phyloP scores from a whole-genome alignment of 2,113 vertebrate species.

The Mionectes macconnelli region DNA sequence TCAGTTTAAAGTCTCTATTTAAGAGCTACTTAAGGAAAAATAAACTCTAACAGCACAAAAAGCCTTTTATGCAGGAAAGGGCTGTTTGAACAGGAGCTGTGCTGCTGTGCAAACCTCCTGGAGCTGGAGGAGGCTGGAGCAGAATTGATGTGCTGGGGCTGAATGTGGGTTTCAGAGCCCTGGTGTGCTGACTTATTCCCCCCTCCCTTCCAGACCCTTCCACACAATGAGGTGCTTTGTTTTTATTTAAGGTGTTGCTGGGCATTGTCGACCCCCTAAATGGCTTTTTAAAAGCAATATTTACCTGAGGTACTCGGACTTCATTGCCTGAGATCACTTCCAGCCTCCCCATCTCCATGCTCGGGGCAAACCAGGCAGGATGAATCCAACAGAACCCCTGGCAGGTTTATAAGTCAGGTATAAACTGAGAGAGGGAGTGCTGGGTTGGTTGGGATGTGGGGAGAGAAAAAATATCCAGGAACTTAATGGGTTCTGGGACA shows the following conservation, averaged over 20 bases:
- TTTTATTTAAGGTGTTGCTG: background rate
- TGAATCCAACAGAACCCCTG: background rate
- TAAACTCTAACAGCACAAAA: background rate
- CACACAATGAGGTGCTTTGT: background rate
- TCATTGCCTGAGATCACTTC: background rate
- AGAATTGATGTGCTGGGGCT: accelerated
- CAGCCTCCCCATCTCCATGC: background rate
- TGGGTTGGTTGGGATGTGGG: background rate
- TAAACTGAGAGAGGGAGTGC: background rate
- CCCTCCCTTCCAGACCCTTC: accelerated
- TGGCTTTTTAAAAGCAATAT: background rate
- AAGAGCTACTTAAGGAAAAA: background rate
- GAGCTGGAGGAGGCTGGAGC: background rate
- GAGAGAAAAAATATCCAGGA: background rate
- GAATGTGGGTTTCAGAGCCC: accelerated
- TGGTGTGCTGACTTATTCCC: accelerated
- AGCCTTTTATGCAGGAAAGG: background rate
- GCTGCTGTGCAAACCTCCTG: background rate
- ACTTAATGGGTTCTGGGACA: background rate
- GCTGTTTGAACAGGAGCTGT: background rate
- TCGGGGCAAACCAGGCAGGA: background rate
- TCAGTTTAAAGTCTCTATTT: background rate
- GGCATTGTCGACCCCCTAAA: background rate
- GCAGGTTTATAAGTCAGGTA: background rate
- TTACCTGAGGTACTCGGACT: background rate